Conservation (phyloP, 2,888 invertebrate species). For the Pseudanteris insignis region DNA sequence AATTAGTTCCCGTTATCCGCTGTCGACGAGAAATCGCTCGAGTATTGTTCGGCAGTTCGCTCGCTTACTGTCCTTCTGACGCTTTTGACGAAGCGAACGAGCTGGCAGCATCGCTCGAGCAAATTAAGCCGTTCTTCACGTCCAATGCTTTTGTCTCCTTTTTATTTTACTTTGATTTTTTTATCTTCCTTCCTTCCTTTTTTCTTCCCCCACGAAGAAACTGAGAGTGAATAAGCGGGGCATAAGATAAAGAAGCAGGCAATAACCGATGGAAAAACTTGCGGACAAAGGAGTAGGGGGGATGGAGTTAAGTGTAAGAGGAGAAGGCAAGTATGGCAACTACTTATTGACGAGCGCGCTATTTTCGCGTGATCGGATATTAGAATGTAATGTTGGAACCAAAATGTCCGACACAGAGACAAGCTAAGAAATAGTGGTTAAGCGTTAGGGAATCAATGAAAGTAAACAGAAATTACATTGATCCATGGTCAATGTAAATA, state of each 20-base stretch:
- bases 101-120: slow-evolving; percentile 19
- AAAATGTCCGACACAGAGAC: slow-evolving; percentile 26
- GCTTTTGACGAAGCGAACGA: slow-evolving; percentile 1
- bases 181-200: too few relatives aligned
- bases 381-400: slow-evolving; percentile 43
- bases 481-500: too few relatives aligned
- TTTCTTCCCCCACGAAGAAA: too few relatives aligned
- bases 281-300: slow-evolving; percentile 2
- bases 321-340: slow-evolving; percentile 29
- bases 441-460: too few relatives aligned
- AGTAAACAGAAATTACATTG: too few relatives aligned
- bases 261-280: slow-evolving; percentile 11
- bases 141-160: slow-evolving; percentile 28
- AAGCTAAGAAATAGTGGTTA: too few relatives aligned
- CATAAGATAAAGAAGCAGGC: slow-evolving; percentile 14
- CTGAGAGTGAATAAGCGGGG: too few relatives aligned
- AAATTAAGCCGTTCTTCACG: slow-evolving; percentile 40
- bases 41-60: slow-evolving; percentile 16
- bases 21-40: slow-evolving; percentile 29
- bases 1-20: slow-evolving; percentile 42
- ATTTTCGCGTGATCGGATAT: slow-evolving; percentile 46
- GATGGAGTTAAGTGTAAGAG: slow-evolving; percentile 1
- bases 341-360: slow-evolving; percentile 48
- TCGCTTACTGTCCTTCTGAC: slow-evolving; percentile 32
- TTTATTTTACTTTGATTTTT: too few relatives aligned